Percentiles rank a stretch among this genome's conserved stretches.
Evolutionary conservation across 2,797 vertebrate species (phyloP).

Genomic region (Mastacembelus armatus): DNA sequence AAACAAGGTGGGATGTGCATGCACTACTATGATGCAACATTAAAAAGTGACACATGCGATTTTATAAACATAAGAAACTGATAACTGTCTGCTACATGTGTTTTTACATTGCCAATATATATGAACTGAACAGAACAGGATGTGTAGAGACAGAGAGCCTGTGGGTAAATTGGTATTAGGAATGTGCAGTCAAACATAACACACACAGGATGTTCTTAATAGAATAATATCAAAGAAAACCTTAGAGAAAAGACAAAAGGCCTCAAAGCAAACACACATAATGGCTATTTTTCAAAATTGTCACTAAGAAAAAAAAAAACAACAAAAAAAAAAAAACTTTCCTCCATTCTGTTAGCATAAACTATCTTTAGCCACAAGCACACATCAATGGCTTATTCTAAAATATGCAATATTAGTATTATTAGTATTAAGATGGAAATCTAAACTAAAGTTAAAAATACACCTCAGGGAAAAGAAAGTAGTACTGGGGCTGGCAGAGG

Average conservation of each 20-base stretch:
- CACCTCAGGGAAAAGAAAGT: constrained; percentile 13
- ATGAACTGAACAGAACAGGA: constrained; percentile 34
- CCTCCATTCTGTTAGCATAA: constrained; percentile 33
- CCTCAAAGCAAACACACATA: constrained; percentile 63
- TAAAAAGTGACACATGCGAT: constrained; percentile 73
- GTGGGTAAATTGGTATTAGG: constrained; percentile 38
- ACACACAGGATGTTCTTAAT: background rate
- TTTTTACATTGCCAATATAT: constrained; percentile 3
- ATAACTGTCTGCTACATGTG: constrained; percentile 25
- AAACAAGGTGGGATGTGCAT: background rate
- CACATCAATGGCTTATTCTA: constrained; percentile 6
- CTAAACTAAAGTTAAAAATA: constrained; percentile 14
- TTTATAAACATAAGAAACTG: constrained; percentile 43
- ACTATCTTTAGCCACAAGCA: constrained; percentile 17
- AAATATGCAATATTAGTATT: constrained; percentile 39
- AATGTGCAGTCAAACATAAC: constrained; percentile 60
- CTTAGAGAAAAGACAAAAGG: constrained; percentile 63
- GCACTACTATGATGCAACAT: background rate
- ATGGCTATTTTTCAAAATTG: constrained; percentile 40
- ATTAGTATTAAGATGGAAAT: too few relatives aligned
- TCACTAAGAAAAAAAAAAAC: constrained; percentile 6
- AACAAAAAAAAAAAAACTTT: constrained; percentile 1
- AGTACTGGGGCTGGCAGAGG: background rate
- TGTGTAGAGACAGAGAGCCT: constrained; percentile 28
- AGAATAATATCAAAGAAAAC: constrained; percentile 50